Percentiles rank a stretch among this genome's conserved stretches.
Evolutionary conservation across 2,888 invertebrate genomes (phyloP).

Genomic region (Eupithecia dodoneata): DNA sequence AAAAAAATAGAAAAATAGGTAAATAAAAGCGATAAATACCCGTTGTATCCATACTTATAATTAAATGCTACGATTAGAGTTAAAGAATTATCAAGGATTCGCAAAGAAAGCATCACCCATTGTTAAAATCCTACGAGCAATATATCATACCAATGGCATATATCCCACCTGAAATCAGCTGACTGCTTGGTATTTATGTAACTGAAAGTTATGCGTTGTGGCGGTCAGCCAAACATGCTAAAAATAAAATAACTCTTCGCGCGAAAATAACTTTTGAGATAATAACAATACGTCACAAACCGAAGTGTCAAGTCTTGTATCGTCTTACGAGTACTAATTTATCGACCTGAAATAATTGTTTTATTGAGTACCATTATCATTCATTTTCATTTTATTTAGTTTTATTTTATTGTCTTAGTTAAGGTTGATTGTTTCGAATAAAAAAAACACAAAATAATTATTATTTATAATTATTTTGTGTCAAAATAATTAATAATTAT

Average conservation of each 20-base stretch:
- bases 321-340: background rate
- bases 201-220: slow-evolving; percentile 38
- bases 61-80: too few relatives aligned
- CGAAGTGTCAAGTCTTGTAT: background rate
- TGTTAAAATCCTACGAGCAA: background rate
- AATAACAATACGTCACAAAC: slow-evolving; percentile 14
- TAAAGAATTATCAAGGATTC: too few relatives aligned
- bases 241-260: slow-evolving; percentile 40
- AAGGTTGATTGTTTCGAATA: too few relatives aligned
- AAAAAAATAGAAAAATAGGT: too few relatives aligned
- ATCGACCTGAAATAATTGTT: background rate
- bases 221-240: slow-evolving; percentile 50
- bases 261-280: slow-evolving; percentile 28
- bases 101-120: background rate
- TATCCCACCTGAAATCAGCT: slow-evolving; percentile 29
- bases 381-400: too few relatives aligned
- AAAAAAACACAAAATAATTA: too few relatives aligned
- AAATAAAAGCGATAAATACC: too few relatives aligned
- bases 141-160: background rate
- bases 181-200: slow-evolving; percentile 18
- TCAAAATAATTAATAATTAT: too few relatives aligned
- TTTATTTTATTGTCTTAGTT: too few relatives aligned
- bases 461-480: too few relatives aligned
- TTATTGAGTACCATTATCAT: too few relatives aligned
- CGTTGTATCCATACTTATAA: too few relatives aligned